Evolutionary conservation across 2,113 vertebrate genomes (phyloP).

Genomic region (human): GRCh38 chr2:37706001-37706500

Average conservation of each 20-base stretch:
- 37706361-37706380: not conserved
- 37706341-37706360: accelerated
- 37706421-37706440: not conserved
- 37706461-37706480: not conserved
- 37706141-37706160: too few relatives aligned
- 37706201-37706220: not conserved
- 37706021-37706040: not conserved
- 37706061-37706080: not conserved
- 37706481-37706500: not conserved
- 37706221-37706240: not conserved
- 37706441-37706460: not conserved
- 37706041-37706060: not conserved
- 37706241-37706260: not conserved
- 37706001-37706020: not conserved
- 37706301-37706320: not conserved
- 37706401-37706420: not conserved
- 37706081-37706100: not conserved
- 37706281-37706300: not conserved
- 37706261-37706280: not conserved
- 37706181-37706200: not conserved
- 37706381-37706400: not conserved
- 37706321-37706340: not conserved
- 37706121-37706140: too few relatives aligned
- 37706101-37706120: not conserved
- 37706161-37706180: not conserved